These are phyloP conservation scores for Lasiurus borealis DNA, from an alignment of 2,113 vertebrate genomes.

Conservation along the genomic window DNA sequence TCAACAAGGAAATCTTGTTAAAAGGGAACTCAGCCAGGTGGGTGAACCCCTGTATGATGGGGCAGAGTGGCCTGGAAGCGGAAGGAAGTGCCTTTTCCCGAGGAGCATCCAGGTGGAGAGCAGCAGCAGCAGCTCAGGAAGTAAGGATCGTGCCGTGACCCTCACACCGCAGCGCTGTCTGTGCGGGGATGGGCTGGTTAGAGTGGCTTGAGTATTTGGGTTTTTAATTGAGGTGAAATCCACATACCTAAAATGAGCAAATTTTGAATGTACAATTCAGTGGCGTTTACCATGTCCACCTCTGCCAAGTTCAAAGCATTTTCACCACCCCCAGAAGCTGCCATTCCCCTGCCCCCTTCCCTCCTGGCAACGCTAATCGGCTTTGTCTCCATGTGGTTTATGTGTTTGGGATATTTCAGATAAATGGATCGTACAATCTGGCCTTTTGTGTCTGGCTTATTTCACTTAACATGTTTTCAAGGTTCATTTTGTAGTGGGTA, in stretches of 20 bases:
- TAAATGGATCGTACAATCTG: neutral
- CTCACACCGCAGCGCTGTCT: neutral
- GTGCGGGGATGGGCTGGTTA: neutral
- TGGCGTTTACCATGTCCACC: neutral
- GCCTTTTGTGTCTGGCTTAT: neutral
- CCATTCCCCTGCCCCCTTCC: neutral
- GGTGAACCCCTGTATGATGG: rapidly evolving
- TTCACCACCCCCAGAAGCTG: neutral
- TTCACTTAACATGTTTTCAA: rapidly evolving
- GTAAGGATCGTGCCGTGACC: rapidly evolving
- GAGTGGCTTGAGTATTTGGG: neutral
- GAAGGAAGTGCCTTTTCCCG: neutral
- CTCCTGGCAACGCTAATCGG: neutral
- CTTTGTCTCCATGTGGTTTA: too few relatives aligned
- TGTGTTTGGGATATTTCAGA: neutral
- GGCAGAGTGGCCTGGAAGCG: rapidly evolving
- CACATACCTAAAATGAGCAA: neutral
- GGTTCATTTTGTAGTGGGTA: rapidly evolving
- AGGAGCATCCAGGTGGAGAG: neutral
- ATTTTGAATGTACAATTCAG: neutral
- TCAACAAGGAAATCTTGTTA: neutral
- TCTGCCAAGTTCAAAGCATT: neutral
- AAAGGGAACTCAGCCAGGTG: neutral
- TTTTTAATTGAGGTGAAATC: neutral
- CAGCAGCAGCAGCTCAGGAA: neutral